Evolutionary conservation across 2,888 invertebrate genomes (phyloP).

Genomic region (Polia nebulosa): DNA sequence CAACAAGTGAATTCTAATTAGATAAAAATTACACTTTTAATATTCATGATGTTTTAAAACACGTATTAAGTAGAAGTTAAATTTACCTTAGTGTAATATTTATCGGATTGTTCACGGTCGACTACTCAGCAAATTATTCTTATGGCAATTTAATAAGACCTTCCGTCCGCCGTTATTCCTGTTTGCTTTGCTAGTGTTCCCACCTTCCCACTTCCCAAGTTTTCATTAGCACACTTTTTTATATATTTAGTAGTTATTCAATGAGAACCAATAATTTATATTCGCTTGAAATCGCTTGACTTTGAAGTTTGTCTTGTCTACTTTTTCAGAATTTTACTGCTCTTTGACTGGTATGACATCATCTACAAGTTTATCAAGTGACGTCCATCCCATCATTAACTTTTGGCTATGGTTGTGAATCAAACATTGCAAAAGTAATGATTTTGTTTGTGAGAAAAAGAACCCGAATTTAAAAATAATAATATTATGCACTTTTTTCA

Average conservation of each 20-base stretch:
- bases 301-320: slow-evolving; percentile 24
- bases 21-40: not conserved
- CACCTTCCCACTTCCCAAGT: no score
- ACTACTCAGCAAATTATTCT: not conserved
- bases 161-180: not conserved
- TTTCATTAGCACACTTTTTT: not conserved
- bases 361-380: slow-evolving; percentile 66
- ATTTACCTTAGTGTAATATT: slow-evolving; percentile 6
- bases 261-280: not conserved
- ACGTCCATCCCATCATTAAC: slow-evolving; percentile 53
- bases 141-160: not conserved
- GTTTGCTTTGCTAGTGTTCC: not conserved
- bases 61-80: no score
- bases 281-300: not conserved
- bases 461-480: not conserved
- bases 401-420: slow-evolving; percentile 52
- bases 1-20: slow-evolving; percentile 24
- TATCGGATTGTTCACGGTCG: not conserved
- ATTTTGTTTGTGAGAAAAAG: not conserved
- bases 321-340: slow-evolving; percentile 26
- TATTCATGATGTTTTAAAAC: not conserved
- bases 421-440: not conserved
- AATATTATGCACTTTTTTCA: not conserved
- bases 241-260: not conserved
- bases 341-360: slow-evolving; percentile 73